Evolutionary conservation across 2,113 vertebrate genomes (phyloP).

Genomic region (Mustela lutreola): DNA sequence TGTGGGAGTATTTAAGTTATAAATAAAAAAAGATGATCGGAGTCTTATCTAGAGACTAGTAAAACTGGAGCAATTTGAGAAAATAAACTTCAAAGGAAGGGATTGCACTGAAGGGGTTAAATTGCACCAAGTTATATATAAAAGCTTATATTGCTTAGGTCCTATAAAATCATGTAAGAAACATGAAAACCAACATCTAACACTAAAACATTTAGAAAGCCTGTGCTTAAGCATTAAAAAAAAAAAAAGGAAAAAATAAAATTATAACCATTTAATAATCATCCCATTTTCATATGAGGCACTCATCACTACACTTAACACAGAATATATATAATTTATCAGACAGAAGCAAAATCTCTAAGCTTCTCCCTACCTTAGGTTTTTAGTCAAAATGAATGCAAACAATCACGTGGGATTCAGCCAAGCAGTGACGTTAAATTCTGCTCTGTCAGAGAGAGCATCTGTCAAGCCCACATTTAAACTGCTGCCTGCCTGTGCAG

Average conservation of each 20-base stretch:
- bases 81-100: neutral
- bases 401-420: conserved; percentile 91
- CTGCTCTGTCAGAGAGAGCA: conserved; percentile 93
- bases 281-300: conserved; percentile 75
- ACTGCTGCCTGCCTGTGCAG: conserved; percentile 90
- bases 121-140: conserved; percentile 55
- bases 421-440: conserved; percentile 92
- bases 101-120: conserved; percentile 77
- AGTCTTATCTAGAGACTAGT: neutral
- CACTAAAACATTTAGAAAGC: conserved; percentile 72
- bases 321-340: conserved; percentile 73
- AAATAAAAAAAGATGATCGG: neutral
- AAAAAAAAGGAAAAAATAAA: conserved; percentile 67
- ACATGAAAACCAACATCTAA: conserved; percentile 63
- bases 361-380: conserved; percentile 86
- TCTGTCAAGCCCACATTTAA: conserved; percentile 93
- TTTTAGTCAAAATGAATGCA: conserved; percentile 91
- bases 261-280: conserved; percentile 74
- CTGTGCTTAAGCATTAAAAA: conserved; percentile 46
- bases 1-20: neutral
- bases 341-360: conserved; percentile 77
- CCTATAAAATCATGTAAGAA: conserved; percentile 72
- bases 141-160: conserved; percentile 69
- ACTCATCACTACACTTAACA: conserved; percentile 70
- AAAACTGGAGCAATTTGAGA: conserved; percentile 6